Evolutionary conservation across 1,140 invertebrate species (phyloP).

Genomic region (Tribolium castaneum): DNA sequence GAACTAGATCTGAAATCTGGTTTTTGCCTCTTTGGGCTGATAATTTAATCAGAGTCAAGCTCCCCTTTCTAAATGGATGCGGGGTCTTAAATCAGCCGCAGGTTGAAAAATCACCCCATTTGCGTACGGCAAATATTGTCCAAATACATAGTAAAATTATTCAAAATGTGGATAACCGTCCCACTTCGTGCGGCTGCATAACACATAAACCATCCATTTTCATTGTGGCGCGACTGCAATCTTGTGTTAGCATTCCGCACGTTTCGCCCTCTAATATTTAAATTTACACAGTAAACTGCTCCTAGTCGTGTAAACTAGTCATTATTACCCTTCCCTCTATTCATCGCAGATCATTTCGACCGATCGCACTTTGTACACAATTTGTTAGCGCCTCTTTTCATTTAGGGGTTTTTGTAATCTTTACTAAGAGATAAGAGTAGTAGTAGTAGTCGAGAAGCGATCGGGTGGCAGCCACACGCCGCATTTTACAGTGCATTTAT

Average conservation of each 20-base stretch:
- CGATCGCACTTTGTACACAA: not conserved
- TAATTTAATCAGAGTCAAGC: too few species aligned
- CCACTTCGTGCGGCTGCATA: constrained; percentile 17
- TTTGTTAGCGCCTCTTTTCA: too few species aligned
- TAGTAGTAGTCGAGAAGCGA: too few species aligned
- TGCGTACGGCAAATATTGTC: not conserved
- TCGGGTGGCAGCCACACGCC: too few species aligned
- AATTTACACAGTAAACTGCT: not conserved
- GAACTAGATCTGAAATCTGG: not conserved
- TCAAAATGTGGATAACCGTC: constrained; percentile 13
- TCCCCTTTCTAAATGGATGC: too few species aligned
- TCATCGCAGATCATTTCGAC: too few species aligned
- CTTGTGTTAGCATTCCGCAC: constrained; percentile 21
- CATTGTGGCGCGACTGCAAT: constrained; percentile 15
- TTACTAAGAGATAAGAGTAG: too few species aligned
- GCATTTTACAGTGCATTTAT: too few species aligned
- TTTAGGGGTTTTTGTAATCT: too few species aligned
- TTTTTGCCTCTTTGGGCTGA: too few species aligned
- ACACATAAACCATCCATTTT: constrained; percentile 21
- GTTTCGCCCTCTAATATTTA: constrained; percentile 13
- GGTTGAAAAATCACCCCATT: not conserved
- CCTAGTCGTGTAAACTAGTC: not conserved
- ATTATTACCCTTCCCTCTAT: not conserved
- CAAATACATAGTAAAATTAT: not conserved
- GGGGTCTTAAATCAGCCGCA: too few species aligned